Evolutionary conservation across 2,113 vertebrate species (phyloP).

Genomic region (Myotis yumanensis): DNA sequence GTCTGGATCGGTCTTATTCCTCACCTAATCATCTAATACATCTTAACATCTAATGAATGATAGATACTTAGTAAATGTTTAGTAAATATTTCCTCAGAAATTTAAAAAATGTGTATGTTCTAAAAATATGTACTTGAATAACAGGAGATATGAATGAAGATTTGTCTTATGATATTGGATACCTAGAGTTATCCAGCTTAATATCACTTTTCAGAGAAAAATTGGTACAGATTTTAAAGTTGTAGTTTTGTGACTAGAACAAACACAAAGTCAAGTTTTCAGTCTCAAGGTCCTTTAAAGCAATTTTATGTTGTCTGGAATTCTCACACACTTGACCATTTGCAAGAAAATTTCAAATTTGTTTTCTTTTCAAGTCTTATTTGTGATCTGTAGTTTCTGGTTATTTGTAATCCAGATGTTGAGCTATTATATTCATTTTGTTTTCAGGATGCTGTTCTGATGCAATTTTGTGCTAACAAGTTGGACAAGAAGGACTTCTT

Average conservation of each 20-base stretch:
- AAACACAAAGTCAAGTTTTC: not conserved
- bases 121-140: not conserved
- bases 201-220: not conserved
- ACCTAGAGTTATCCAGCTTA: not conserved
- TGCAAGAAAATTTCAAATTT: slow-evolving; percentile 36
- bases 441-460: slow-evolving; percentile 94
- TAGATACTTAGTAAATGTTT: not conserved
- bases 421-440: slow-evolving; percentile 51
- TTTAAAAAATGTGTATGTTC: not conserved
- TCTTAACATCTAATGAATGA: not conserved
- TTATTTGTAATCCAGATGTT: slow-evolving; percentile 49
- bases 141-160: not conserved
- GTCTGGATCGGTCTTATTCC: not conserved
- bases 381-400: slow-evolving; percentile 17
- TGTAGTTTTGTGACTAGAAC: not conserved
- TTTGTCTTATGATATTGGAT: not conserved
- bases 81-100: not conserved
- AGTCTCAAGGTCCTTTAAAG: not conserved
- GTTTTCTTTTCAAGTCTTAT: slow-evolving; percentile 48
- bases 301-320: not conserved
- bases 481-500: slow-evolving; percentile 99
- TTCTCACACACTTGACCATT: not conserved
- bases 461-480: slow-evolving; percentile 99
- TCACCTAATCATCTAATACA: not conserved
- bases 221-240: not conserved